These are phyloP conservation scores for Hafferia zeledoni DNA, from an alignment of 2,797 vertebrate genomes.

Conservation along the genomic window DNA sequence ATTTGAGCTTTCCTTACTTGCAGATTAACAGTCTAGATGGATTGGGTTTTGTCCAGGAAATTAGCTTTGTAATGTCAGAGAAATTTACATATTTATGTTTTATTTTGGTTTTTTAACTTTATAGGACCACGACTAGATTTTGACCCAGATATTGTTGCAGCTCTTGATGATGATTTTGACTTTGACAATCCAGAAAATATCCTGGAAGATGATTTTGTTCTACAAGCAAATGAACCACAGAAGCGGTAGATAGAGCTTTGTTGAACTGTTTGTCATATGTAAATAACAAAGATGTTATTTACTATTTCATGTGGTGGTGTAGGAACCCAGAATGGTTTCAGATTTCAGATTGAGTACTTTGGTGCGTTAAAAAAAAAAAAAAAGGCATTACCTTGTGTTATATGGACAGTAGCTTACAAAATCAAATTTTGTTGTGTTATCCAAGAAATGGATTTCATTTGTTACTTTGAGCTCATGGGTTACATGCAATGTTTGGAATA, in stretches of 20 bases:
- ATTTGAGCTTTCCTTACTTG: background rate
- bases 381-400: background rate
- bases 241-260: conserved; percentile 59
- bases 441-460: background rate
- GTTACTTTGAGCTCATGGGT: background rate
- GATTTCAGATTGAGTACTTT: background rate
- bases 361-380: background rate
- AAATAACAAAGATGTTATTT: background rate
- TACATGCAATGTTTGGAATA: background rate
- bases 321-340: background rate
- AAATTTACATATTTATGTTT: background rate
- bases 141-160: conserved; percentile 96
- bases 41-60: background rate
- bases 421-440: background rate
- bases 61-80: background rate
- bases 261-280: background rate
- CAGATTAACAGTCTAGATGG: background rate
- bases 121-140: conserved; percentile 92
- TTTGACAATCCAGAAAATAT: conserved; percentile 91
- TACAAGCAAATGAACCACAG: conserved; percentile 83
- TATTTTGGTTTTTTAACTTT: background rate
- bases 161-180: conserved; percentile 95
- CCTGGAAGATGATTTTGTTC: conserved; percentile 93
- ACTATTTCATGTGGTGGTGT: background rate
- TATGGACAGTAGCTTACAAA: background rate